These are phyloP conservation scores for Trilocha varians DNA, from an alignment of 2,888 invertebrate species.

Conservation along the genomic window DNA sequence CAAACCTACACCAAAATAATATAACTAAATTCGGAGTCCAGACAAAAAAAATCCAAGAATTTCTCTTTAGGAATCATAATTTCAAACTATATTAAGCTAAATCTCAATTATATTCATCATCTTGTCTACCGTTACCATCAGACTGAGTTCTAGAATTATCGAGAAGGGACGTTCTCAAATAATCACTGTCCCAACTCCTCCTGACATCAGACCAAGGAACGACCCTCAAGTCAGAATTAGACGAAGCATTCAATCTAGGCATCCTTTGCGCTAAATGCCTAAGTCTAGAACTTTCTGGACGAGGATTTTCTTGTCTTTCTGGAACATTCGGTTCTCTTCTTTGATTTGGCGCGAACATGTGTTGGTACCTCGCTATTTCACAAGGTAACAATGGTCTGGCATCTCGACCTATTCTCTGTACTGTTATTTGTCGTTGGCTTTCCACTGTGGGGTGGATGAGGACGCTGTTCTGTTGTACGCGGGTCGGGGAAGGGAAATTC, in stretches of 20 bases:
- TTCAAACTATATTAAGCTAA: no score
- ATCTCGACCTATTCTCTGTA: conserved; percentile 72
- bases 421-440: conserved; percentile 63
- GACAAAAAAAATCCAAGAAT: no score
- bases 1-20: no score
- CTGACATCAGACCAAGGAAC: conserved; percentile 46
- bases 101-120: conserved; percentile 30
- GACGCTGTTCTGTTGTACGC: conserved; percentile 28
- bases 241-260: conserved; percentile 40
- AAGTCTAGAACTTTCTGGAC: conserved; percentile 41
- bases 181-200: conserved; percentile 42
- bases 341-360: conserved; percentile 45
- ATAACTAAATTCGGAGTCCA: no score
- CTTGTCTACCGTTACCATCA: conserved; percentile 28
- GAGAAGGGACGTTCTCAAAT: conserved; percentile 42
- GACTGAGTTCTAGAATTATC: conserved; percentile 39
- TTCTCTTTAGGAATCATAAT: no score
- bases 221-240: conserved; percentile 34
- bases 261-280: conserved; percentile 46
- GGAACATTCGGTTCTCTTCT: conserved; percentile 33
- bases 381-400: conserved; percentile 65
- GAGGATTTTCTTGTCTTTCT: conserved; percentile 24
- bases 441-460: conserved; percentile 32
- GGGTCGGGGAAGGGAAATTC: conserved; percentile 38
- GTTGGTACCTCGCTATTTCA: conserved; percentile 66